Evolutionary conservation across 2,113 vertebrate genomes (phyloP).

Genomic region (Pipa parva): DNA sequence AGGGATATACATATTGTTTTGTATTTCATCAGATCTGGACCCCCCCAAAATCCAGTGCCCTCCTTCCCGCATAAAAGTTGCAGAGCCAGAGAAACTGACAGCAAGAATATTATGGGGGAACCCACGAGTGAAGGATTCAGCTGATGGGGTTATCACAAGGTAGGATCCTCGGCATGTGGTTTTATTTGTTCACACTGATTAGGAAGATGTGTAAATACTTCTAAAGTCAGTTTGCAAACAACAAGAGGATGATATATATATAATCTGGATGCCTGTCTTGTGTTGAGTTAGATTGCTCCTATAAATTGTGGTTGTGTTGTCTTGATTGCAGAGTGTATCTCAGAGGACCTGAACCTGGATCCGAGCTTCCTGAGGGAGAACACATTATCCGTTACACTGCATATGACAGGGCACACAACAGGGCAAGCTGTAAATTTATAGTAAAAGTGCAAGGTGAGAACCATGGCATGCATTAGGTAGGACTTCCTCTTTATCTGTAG

Average conservation of each 20-base stretch:
- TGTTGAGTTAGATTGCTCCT: too few species aligned
- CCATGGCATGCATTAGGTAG: too few species aligned
- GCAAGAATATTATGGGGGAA: conserved; percentile 81
- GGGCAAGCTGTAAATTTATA: conserved; percentile 90
- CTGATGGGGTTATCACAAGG: conserved; percentile 77
- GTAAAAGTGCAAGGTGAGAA: conserved; percentile 83
- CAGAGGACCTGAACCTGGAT: conserved; percentile 75
- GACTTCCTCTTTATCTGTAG: too few species aligned
- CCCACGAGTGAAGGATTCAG: conserved; percentile 80
- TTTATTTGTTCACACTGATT: too few species aligned
- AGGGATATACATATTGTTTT: neutral
- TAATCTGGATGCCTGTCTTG: too few species aligned
- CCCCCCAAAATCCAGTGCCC: conserved; percentile 92
- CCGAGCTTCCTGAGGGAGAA: conserved; percentile 77
- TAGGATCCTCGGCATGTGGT: too few species aligned
- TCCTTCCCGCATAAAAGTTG: conserved; percentile 76
- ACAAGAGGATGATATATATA: too few species aligned
- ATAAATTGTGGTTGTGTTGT: neutral
- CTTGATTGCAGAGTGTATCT: conserved; percentile 68
- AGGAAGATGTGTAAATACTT: too few species aligned
- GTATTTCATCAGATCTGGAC: conserved; percentile 71
- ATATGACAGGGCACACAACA: conserved; percentile 84
- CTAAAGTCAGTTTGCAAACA: too few species aligned
- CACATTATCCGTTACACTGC: conserved; percentile 83
- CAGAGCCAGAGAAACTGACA: conserved; percentile 84